These are phyloP conservation scores for Salpingus planirostris DNA, from an alignment of 2,888 invertebrate species.

Conservation along the genomic window DNA sequence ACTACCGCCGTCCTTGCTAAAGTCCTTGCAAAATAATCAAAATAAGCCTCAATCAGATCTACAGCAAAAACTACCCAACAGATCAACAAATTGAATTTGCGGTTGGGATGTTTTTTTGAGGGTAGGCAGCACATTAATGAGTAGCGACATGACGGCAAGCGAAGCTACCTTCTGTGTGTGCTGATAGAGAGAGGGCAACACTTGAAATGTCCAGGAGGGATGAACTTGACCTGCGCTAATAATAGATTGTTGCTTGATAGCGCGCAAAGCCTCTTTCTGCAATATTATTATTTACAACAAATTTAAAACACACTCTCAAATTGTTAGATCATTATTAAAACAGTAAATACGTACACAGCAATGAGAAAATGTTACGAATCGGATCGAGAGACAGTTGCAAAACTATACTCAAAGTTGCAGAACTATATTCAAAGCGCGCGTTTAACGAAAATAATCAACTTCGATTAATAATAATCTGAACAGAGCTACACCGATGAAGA, in stretches of 20 bases:
- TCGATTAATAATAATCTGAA: no score
- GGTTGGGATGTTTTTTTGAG: not conserved
- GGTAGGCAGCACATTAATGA: conserved; percentile 8
- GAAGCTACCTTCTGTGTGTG: conserved; percentile 71
- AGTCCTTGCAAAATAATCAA: no score
- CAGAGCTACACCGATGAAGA: no score
- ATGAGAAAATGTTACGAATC: no score
- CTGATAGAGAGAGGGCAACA: conserved; percentile 74
- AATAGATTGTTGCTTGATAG: conserved; percentile 41
- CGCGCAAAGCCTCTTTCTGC: conserved; percentile 44
- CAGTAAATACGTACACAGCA: no score
- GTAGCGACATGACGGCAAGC: conserved; percentile 20
- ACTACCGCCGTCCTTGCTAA: no score
- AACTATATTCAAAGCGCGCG: no score
- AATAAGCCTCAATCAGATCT: no score
- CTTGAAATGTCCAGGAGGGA: conserved; percentile 73
- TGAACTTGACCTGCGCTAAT: conserved; percentile 36
- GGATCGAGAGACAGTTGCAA: not conserved
- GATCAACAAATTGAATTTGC: not conserved
- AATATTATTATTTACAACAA: conserved; percentile 30
- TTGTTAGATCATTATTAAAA: no score
- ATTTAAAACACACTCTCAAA: no score
- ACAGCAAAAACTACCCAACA: no score
- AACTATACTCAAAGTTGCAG: not conserved
- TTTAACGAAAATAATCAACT: no score